Conservation (phyloP, 2,113 vertebrate species). For the Piaya cayana region DNA sequence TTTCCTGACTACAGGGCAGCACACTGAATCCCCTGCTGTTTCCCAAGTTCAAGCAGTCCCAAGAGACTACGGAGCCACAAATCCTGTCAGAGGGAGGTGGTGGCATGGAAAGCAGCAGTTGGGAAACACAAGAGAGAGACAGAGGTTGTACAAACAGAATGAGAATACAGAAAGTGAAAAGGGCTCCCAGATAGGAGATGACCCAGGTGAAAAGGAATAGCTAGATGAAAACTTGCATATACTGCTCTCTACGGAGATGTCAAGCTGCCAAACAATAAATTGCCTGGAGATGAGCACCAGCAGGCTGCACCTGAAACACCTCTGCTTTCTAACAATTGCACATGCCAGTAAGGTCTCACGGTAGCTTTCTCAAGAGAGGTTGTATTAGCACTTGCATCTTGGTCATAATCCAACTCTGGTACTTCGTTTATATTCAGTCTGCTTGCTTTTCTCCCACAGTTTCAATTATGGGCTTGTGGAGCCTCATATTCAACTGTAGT, state of each 20-base stretch:
- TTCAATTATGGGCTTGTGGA: slow-evolving; percentile 42
- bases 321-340: neutral
- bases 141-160: neutral
- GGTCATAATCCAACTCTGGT: neutral
- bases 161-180: neutral
- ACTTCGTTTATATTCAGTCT: slow-evolving; percentile 37
- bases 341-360: neutral
- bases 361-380: neutral
- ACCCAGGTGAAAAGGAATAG: neutral
- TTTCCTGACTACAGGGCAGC: neutral
- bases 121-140: neutral
- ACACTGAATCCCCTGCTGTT: neutral
- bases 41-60: neutral
- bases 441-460: slow-evolving; percentile 18
- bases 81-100: neutral
- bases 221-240: neutral
- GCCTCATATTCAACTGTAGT: slow-evolving; percentile 13
- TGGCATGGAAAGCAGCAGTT: neutral
- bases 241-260: neutral
- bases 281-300: neutral
- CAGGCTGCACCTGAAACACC: neutral
- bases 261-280: neutral
- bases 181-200: neutral
- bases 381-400: slow-evolving; percentile 1
- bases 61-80: neutral